Evolutionary conservation across 2,797 vertebrate genomes (phyloP).

Genomic region (Galago senegalensis): DNA sequence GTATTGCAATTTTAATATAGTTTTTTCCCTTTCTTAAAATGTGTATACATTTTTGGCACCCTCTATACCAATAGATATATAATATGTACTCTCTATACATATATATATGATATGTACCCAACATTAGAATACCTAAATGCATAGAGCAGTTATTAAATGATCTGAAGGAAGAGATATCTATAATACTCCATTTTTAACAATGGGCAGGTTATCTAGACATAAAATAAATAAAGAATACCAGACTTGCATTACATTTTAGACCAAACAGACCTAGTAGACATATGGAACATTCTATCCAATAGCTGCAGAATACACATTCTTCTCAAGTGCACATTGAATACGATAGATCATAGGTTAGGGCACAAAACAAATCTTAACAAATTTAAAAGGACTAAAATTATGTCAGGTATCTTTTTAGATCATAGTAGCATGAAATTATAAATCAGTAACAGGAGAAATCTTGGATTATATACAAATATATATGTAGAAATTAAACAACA

Average conservation of each 20-base stretch:
- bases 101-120: not conserved
- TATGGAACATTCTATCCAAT: not conserved
- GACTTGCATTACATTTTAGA: not conserved
- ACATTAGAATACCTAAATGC: not conserved
- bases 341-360: not conserved
- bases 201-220: not conserved
- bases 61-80: too few relatives aligned
- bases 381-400: not conserved
- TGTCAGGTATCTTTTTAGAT: not conserved
- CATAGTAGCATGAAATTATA: too few relatives aligned
- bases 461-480: not conserved
- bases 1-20: too few relatives aligned
- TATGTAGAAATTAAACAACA: not conserved
- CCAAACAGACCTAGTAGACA: not conserved
- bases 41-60: too few relatives aligned
- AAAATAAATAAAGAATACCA: not conserved
- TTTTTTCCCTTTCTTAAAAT: too few relatives aligned
- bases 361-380: not conserved
- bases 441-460: not conserved
- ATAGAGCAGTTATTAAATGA: not conserved
- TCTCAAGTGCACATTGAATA: not conserved
- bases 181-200: not conserved
- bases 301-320: not conserved
- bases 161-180: not conserved
- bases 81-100: too few relatives aligned